These are phyloP conservation scores for Menidia menidia DNA, from an alignment of 2,797 vertebrate genomes.

Conservation along the genomic window DNA sequence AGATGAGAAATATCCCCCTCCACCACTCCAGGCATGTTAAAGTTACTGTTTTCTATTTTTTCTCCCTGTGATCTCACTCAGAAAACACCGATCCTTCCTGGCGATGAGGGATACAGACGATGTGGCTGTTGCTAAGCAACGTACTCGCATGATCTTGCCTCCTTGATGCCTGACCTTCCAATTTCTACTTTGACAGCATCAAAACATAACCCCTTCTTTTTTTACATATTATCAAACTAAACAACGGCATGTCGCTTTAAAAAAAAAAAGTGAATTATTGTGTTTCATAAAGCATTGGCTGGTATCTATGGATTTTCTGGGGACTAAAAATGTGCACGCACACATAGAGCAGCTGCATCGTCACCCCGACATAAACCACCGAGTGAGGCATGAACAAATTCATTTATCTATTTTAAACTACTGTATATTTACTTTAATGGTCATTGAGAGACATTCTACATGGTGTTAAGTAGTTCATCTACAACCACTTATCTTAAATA, in stretches of 20 bases:
- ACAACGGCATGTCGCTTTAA: constrained; percentile 1
- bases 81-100: constrained; percentile 51
- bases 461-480: not conserved
- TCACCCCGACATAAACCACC: not conserved
- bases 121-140: constrained; percentile 80
- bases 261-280: constrained; percentile 3
- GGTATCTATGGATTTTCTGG: too few species aligned
- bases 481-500: not conserved
- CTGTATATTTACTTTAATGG: not conserved
- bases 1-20: not conserved
- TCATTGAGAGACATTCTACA: not conserved
- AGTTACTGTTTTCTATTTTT: constrained; percentile 3
- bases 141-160: constrained; percentile 66
- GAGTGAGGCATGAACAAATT: not conserved
- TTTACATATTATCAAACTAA: constrained; percentile 25
- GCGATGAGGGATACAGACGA: constrained; percentile 43
- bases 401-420: not conserved
- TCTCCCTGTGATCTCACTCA: constrained; percentile 37
- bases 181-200: constrained; percentile 22
- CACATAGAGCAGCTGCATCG: not conserved
- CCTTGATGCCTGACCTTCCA: constrained; percentile 48
- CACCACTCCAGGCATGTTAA: not conserved
- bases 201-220: constrained; percentile 17
- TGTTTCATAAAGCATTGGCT: too few species aligned
- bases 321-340: too few species aligned